These are phyloP conservation scores for Schizaphis graminum DNA, from an alignment of 2,888 invertebrate genomes.

Conservation along the genomic window DNA sequence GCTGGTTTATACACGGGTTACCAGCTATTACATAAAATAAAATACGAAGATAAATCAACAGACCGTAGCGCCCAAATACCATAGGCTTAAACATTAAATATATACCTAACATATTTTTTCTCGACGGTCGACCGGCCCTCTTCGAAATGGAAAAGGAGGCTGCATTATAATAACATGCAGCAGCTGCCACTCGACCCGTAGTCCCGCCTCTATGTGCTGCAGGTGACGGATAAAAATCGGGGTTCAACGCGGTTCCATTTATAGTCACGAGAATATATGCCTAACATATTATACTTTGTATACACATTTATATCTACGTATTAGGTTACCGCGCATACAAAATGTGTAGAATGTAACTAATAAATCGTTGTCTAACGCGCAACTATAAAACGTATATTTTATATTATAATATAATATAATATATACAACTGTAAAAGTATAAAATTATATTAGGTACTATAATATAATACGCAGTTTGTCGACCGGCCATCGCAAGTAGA, in stretches of 20 bases:
- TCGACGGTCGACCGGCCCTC: not conserved
- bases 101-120: not conserved
- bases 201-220: constrained; percentile 9
- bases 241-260: not conserved
- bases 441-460: not conserved
- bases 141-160: not conserved
- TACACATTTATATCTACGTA: not conserved
- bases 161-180: not conserved
- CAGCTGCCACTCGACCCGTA: not conserved
- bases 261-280: not conserved
- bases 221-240: not conserved
- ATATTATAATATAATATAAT: not conserved
- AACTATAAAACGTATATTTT: not conserved
- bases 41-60: not conserved
- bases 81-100: not conserved
- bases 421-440: not conserved
- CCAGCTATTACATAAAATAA: not conserved
- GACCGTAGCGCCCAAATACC: constrained; percentile 14
- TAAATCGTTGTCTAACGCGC: not conserved
- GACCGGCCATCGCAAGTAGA: not conserved
- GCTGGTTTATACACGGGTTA: not conserved
- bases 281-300: not conserved
- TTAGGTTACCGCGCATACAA: not conserved
- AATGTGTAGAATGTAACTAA: not conserved
- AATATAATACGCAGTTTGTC: not conserved